Base-by-base conservation (phyloP, 1,140 invertebrate species). In the Pseudomyrmex sp. region DNA sequence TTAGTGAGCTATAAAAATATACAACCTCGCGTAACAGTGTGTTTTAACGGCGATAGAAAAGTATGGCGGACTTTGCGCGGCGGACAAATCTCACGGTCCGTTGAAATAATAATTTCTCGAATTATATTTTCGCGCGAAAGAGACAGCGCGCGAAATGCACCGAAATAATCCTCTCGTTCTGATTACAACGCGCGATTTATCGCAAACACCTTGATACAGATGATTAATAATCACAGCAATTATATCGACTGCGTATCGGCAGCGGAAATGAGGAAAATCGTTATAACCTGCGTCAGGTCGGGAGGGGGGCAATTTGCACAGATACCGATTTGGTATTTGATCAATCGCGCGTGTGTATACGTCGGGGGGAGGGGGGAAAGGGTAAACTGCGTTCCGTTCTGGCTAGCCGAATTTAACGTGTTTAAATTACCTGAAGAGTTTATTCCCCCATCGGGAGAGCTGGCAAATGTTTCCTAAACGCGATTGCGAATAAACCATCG, bases 1-100 rank as follows among this genome's bases (percentile, higher is more conserved):
- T 83, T 83, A 77, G 59, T 59, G 73, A 83, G 77, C 46, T 62
- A 83, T 83, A 83, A 83, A 83, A 83, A 68, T 83, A 83, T 83
- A 83, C 63, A 65, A 35, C n/a, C 70, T 18, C 59, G 35, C 35
- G 48, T 62, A 50, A 7, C 56, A 61, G 77, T n/a, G 77, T 56
- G 46, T 26, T 20, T 76, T 80, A 80, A 72, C 54, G 54, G 54
- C 66, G 59, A 80, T 80, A 35, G 66, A 46, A 80, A 80, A 68
- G 54, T 59, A 80, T 48, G 76, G 76, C 44, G 46, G 66, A 80
- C 54, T 59, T 72, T 77, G 75, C 13, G 23, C 58, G 10, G 23
- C 44, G 44, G 66, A 79, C 76, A 79, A 77, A 79, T 70, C 35
- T 35, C 76, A 48, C 44, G 46, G n/a, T 77, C 62, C 12, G n/a